Conservation (phyloP, 2,888 invertebrate species). For the Silvanus unidentatus region DNA sequence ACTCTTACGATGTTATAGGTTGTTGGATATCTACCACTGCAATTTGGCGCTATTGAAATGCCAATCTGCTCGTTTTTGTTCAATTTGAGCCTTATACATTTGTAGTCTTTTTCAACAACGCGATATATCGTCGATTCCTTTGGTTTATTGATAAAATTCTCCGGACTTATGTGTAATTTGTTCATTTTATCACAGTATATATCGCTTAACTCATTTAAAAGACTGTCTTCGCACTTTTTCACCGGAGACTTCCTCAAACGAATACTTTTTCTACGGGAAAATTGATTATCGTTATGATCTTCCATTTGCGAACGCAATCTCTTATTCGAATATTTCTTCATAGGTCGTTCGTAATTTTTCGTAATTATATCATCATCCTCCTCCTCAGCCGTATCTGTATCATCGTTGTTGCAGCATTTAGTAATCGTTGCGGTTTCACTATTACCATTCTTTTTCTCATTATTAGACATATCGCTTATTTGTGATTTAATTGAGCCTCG, state of each 20-base stretch:
- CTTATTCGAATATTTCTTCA: conserved; percentile 21
- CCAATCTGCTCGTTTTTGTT: conserved; percentile 28
- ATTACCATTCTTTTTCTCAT: conserved; percentile 14
- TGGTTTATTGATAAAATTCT: background rate
- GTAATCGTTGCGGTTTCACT: conserved; percentile 10
- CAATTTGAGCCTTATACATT: conserved; percentile 34
- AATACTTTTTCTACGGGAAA: conserved; percentile 19
- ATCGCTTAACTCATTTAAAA: conserved; percentile 26
- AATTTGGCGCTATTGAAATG: conserved; percentile 30
- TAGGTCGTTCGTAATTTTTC: conserved; percentile 16
- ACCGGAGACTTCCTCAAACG: conserved; percentile 20
- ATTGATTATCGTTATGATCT: conserved; percentile 15
- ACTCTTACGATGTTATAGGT: conserved; percentile 49
- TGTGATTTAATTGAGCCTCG: conserved; percentile 43
- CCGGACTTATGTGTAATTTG: conserved; percentile 22
- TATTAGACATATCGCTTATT: conserved; percentile 16
- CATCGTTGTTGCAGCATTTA: conserved; percentile 22
- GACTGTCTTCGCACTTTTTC: conserved; percentile 7
- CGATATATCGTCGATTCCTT: background rate
- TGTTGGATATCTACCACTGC: conserved; percentile 10
- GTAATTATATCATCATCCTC: conserved; percentile 23
- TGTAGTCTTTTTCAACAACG: conserved; percentile 34
- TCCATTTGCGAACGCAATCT: conserved; percentile 22
- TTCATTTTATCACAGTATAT: conserved; percentile 30
- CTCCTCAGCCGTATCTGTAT: conserved; percentile 35